A percentile compares a stretch with the other conserved stretches of the same genome.
phyloP scores from a whole-genome alignment of 2,113 vertebrate species.

The Equus przewalskii region DNA sequence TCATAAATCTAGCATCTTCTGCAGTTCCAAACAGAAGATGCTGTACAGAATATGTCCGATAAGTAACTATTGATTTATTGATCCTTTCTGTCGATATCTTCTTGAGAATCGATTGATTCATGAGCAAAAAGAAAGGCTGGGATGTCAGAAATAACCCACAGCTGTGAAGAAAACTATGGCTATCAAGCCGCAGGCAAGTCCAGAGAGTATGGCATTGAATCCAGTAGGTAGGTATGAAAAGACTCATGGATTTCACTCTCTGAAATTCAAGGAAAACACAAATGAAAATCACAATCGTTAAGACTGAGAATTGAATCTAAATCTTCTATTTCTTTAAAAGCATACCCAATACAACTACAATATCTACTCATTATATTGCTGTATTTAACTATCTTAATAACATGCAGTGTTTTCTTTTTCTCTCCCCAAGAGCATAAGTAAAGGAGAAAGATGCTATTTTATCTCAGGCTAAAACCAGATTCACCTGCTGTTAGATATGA shows the following conservation, averaged over 20 bases:
- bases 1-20: constrained; percentile 45
- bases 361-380: background rate
- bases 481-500: background rate
- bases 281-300: background rate
- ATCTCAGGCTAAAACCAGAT: background rate
- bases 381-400: background rate
- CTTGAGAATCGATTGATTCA: constrained; percentile 58
- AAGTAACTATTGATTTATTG: constrained; percentile 71
- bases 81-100: constrained; percentile 63
- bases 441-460: constrained; percentile 32
- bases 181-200: background rate
- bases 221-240: background rate
- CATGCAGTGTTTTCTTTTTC: accelerated
- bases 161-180: background rate
- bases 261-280: background rate
- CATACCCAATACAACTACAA: background rate
- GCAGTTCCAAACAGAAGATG: background rate
- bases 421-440: background rate
- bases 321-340: constrained; percentile 17
- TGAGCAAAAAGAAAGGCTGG: constrained; percentile 49
- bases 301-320: background rate
- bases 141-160: background rate
- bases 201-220: background rate
- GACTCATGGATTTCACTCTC: background rate
- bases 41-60: constrained; percentile 31